Base-by-base conservation (phyloP, 2,797 vertebrate genomes). In the Chaetophractus vellerosus region DNA sequence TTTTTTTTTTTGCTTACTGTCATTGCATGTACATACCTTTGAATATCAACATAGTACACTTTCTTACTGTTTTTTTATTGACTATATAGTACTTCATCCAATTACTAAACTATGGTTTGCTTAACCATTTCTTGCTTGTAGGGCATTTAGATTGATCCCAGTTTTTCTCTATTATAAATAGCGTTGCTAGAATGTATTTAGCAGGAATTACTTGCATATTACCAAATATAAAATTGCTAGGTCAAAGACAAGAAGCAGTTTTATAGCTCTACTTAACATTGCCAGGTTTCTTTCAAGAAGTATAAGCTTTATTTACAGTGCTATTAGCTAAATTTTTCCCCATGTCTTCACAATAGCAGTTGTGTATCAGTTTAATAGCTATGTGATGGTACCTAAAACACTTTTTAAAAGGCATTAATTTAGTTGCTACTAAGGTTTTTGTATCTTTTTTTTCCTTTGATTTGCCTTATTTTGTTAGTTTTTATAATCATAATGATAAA, bases 161-260 rank as follows among this genome's bases (percentile, higher is more conserved):
- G 0, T 61, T 68, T 93, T 91, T 93, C 72, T 91, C 23, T 91
- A 8, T 59, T 87, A n/a, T 36, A 57, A 74, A n/a, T 50, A 83
- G 15, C 64, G 85, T 86, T 88, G 57, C 64, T 94, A 90, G 71
- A 75, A 79, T 76, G 38, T 80, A 66, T 75, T 95, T 84, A 83
- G 15, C 24, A 96, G 59, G 52, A 95, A 68, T 78, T 94, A 92
- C 69, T 92, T 88, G 36, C 66, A 74, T 88, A 79, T 91, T 85
- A 28, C 33, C 72, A 84, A 93, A 84, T 90, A 76, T 26, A 66
- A 85, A 72, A 93, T 72, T 91, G 79, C 59, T 82, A 80, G n/a
- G 6, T 80, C 33, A 90, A 76, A 93, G 36, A n/a, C n/a, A 75
- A 59, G 48, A 88, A 59, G 21, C n/a, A 50, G 1, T 90, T 88